phyloP scores from a whole-genome alignment of 2,113 vertebrate species.

The Monopterus albus region DNA sequence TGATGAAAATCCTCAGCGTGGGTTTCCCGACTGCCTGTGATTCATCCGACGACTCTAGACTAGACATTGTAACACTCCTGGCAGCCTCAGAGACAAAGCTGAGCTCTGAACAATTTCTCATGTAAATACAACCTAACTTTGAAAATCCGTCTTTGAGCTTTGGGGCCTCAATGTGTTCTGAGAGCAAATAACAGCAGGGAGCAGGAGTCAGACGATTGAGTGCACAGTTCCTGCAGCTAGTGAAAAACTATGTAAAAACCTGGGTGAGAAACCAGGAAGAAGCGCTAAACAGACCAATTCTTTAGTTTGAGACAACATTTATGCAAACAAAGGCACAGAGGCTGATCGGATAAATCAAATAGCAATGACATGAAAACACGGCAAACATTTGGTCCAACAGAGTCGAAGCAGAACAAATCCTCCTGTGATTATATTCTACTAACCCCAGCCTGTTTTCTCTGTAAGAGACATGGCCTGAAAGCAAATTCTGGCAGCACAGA shows the following conservation, averaged over 20 bases:
- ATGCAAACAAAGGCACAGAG: not conserved
- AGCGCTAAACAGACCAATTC: conserved; percentile 3
- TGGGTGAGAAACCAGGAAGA: conserved; percentile 10
- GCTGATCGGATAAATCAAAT: conserved; percentile 24
- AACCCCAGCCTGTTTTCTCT: conserved; percentile 35
- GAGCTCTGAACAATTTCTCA: conserved; percentile 63
- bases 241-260: conserved; percentile 19
- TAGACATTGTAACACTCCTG: conserved; percentile 61
- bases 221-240: conserved; percentile 24
- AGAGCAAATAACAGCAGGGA: conserved; percentile 45
- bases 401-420: conserved; percentile 36
- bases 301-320: conserved; percentile 11
- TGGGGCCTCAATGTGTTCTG: conserved; percentile 39
- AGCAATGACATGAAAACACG: not conserved
- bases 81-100: conserved; percentile 53
- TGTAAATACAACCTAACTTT: conserved; percentile 70
- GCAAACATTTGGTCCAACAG: conserved; percentile 7
- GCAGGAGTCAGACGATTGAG: conserved; percentile 35
- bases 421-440: conserved; percentile 49
- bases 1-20: conserved; percentile 44
- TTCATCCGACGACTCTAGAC: conserved; percentile 68
- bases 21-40: conserved; percentile 54
- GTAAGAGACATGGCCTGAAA: conserved; percentile 50
- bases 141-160: conserved; percentile 58
- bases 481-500: conserved; percentile 60